A percentile compares a stretch with the other conserved stretches of the same genome.
These are phyloP conservation scores for Drosophila ustulata DNA, from an alignment of 2,888 invertebrate genomes.

Conservation along the genomic window DNA sequence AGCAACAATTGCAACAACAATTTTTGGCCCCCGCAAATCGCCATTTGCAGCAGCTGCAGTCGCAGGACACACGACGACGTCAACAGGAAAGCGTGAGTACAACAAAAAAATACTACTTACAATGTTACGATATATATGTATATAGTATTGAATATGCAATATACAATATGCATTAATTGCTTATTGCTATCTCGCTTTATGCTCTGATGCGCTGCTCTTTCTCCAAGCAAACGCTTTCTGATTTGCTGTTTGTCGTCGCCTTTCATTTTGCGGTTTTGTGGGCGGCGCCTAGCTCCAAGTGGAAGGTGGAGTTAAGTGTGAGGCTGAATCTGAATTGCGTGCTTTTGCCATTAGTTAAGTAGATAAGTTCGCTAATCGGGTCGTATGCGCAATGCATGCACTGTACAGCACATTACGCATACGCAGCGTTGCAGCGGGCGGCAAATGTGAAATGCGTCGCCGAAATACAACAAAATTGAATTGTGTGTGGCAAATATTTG, in stretches of 20 bases:
- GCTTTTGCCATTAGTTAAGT: neutral
- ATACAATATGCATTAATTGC: constrained; percentile 10
- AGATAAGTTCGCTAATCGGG: constrained; percentile 18
- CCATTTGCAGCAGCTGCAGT: constrained; percentile 39
- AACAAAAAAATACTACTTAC: neutral
- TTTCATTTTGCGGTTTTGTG: constrained; percentile 61
- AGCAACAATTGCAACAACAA: constrained; percentile 46
- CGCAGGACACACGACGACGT: constrained; percentile 46
- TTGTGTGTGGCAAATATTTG: constrained; percentile 65
- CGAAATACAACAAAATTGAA: constrained; percentile 9
- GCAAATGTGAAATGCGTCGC: constrained; percentile 14
- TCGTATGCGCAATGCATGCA: constrained; percentile 50
- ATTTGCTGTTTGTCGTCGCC: constrained; percentile 51
- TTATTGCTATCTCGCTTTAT: constrained; percentile 37
- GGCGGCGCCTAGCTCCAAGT: constrained; percentile 59
- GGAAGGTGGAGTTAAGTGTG: constrained; percentile 49
- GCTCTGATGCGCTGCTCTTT: constrained; percentile 24
- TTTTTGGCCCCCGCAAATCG: constrained; percentile 50
- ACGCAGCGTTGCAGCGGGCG: constrained; percentile 34
- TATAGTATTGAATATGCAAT: neutral
- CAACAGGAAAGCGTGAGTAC: constrained; percentile 42
- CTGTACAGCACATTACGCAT: constrained; percentile 46
- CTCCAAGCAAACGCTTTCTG: constrained; percentile 34
- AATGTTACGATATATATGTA: neutral
- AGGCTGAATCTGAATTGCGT: constrained; percentile 3